These are phyloP conservation scores for Linurgus olivaceus DNA, from an alignment of 2,797 vertebrate genomes.

Conservation along the genomic window DNA sequence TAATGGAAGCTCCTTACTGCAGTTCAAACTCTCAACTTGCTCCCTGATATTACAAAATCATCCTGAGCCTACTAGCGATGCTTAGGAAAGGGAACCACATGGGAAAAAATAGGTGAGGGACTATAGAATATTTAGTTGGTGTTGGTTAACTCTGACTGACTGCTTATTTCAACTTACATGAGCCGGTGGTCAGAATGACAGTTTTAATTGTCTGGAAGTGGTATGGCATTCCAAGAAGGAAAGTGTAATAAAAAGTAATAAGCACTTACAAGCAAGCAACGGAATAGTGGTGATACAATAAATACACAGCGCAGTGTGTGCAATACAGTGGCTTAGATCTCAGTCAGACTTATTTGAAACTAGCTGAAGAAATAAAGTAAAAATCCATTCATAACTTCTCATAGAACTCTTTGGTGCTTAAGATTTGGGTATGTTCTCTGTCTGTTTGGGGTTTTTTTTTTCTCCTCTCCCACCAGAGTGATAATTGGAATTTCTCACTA, in stretches of 20 bases:
- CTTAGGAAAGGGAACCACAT: not conserved
- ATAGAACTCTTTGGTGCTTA: not conserved
- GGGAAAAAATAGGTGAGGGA: not conserved
- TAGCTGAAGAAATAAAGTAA: not conserved
- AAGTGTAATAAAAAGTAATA: not conserved
- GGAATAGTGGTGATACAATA: not conserved
- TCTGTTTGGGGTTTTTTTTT: not conserved
- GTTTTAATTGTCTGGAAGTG: not conserved
- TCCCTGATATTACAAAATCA: not conserved
- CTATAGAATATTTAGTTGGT: not conserved
- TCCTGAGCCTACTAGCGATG: not conserved
- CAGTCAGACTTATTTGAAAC: not conserved
- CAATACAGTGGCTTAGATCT: rapidly evolving
- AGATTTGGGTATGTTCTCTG: not conserved
- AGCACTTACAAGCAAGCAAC: not conserved
- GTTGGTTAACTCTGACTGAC: not conserved
- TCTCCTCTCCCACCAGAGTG: rapidly evolving
- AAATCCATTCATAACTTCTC: not conserved
- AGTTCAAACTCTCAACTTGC: not conserved
- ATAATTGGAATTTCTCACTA: not conserved
- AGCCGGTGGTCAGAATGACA: not conserved
- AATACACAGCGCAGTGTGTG: not conserved
- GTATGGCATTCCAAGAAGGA: not conserved
- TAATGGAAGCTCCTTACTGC: not conserved
- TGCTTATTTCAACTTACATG: not conserved